Evolutionary conservation across 1,140 invertebrate genomes (phyloP), one percentile per base, ranked within the genome.

Genomic region (Pseudomyrmex cubaensis): DNA sequence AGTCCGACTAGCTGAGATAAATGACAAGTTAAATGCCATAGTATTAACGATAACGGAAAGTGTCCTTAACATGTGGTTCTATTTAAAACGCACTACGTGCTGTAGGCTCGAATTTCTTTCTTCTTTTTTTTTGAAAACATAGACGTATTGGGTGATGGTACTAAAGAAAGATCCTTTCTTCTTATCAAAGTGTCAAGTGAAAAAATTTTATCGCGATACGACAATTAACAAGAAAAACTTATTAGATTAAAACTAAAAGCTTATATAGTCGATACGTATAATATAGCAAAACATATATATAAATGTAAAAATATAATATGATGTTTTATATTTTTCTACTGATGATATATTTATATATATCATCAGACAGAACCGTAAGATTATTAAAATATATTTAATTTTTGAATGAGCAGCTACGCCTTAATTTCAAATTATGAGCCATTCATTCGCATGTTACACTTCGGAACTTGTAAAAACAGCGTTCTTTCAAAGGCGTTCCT

Each of bases 41-140:
- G 84, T 90, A 91, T 91, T 92, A 91, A 90, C 89, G 87, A 88
- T 85, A 86, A 87, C 84, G 74, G 64, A 35, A 7, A 35, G 35
- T 35, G 25, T 48, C 10, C 5, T 1, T 57, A 2, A n/a, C 63
- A 91, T 86, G 83, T 90, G 90, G 89, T 69, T 12, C 35, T 74
- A 57, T 87, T 85, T 87, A 86, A 20, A 9, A 56, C 50, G 7
- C 12, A 48, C 50, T 62, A 78, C 63, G 54, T 89, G 48, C 82
- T 64, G 35, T 44, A 25, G 25, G 69, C 52, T 87, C 86, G 74
- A n/a, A 67, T 87, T 87, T 86, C 77, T 20, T 74, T 84, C 50
- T 52, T 35, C 35, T 35, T 35, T 35, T 52, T 73, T 70, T 72
- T 77, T 25, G 4, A 89, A 92, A 90, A 89, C 74, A 59, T 70